Base-by-base conservation (phyloP, 2,113 vertebrate genomes). In the Malurus alboscapulatus region DNA sequence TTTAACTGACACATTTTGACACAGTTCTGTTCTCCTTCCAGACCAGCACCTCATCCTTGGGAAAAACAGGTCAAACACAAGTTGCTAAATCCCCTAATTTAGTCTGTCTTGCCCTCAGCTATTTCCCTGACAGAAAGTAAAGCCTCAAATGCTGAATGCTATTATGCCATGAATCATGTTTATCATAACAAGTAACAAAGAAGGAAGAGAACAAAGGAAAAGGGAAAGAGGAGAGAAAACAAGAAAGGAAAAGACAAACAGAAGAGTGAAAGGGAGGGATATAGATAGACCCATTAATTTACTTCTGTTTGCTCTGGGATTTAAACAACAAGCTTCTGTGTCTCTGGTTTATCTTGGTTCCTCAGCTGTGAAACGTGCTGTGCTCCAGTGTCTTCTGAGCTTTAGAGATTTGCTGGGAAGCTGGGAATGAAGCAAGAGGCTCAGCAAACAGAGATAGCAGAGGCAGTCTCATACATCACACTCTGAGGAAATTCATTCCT, bases 291-390 rank as follows among this genome's bases (percentile, higher is more conserved):
- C 95, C 94, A 95, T 98, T 98, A 88, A 97, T 97, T 97, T 97
- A 91, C 87, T 58, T 75, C 61, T 80, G 92, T 93, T 97, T 94
- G 95, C 93, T 92, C 87, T 89, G 73, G 96, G 96, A 92, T 96
- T 96, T 89, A 14, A 89, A 88, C 93, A 94, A 91, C 96, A 93
- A 74, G 4, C 73, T 21, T 38, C 66, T 85, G 61, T 77, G 95
- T 90, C 26, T 86, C 44, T 63, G 93, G 96, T 97, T 98, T 98
- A 98, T 98, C 98, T 97, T 95, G 48, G 77, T 12, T 72, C 91
- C 95, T 97, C 98, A 98, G 98, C 98, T 97, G 97, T 96, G 96
- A 94, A 78, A 88, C 24, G 10, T 69, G 67, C 92, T 84, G 61
- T 24, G 87, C 94, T 96, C 93, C 93, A 86, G 94, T 36, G 89